Evolutionary conservation across 2,888 invertebrate genomes (phyloP).

Genomic region (Orthosia cruda): DNA sequence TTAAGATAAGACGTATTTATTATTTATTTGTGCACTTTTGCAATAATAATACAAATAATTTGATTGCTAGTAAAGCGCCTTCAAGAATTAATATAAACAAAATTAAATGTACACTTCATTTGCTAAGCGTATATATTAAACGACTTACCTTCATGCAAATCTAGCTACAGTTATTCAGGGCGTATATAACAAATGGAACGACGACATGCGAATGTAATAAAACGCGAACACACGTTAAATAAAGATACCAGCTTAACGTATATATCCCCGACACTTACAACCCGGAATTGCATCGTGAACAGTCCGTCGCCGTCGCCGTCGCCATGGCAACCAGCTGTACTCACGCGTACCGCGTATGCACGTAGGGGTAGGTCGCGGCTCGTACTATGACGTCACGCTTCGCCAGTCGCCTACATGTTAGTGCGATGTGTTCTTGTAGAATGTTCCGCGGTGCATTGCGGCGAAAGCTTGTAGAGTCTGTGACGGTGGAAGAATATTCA

Average conservation of each 20-base stretch:
- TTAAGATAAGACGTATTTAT: background rate
- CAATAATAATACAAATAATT: background rate
- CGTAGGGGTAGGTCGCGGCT: background rate
- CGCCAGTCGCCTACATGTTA: no score
- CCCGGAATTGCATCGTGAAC: background rate
- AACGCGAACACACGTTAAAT: background rate
- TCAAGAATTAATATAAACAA: background rate
- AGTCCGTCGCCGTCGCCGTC: background rate
- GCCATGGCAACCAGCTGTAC: slow-evolving; percentile 7
- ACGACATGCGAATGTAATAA: background rate
- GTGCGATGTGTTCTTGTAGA: background rate
- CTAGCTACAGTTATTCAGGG: background rate
- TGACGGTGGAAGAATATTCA: background rate
- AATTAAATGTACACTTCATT: background rate
- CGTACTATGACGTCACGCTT: background rate
- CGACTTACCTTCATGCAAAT: slow-evolving; percentile 1
- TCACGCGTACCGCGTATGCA: background rate
- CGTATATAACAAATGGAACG: slow-evolving; percentile 7
- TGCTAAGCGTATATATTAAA: background rate
- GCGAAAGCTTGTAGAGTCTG: background rate
- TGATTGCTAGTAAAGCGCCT: background rate
- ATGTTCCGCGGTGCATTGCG: background rate
- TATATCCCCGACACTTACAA: background rate
- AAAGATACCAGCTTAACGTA: background rate
- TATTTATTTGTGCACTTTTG: slow-evolving; percentile 29